Percentiles rank a stretch among this genome's conserved stretches.
These are phyloP conservation scores for Dendrolimus pini DNA, from an alignment of 2,888 invertebrate genomes.

Conservation along the genomic window DNA sequence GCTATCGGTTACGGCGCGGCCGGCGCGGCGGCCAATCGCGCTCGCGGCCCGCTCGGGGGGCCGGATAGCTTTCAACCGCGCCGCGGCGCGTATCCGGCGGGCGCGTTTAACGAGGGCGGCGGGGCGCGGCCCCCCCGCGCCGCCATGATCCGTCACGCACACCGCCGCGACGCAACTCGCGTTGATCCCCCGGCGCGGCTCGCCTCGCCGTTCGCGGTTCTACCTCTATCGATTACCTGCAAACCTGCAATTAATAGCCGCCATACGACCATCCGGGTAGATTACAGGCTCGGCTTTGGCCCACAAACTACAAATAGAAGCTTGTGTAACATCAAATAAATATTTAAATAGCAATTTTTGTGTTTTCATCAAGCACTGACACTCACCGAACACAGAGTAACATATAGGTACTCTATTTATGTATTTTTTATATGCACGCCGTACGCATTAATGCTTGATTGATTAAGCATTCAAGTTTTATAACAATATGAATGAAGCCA, in stretches of 20 bases:
- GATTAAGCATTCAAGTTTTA: no score
- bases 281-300: constrained; percentile 58
- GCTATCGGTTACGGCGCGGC: constrained; percentile 62
- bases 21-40: constrained; percentile 61
- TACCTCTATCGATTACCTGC: constrained; percentile 65
- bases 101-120: constrained; percentile 70
- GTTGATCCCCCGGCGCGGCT: constrained; percentile 16
- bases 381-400: no score
- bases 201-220: constrained; percentile 7
- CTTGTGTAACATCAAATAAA: constrained; percentile 22
- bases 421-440: no score
- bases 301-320: constrained; percentile 9
- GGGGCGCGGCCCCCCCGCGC: constrained; percentile 46
- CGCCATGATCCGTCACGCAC: constrained; percentile 22
- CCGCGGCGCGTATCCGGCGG: constrained; percentile 62
- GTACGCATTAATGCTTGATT: no score
- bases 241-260: constrained; percentile 73
- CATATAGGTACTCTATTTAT: no score
- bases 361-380: no score
- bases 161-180: constrained; percentile 21
- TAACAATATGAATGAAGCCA: no score
- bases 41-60: constrained; percentile 51
- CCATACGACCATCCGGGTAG: constrained; percentile 62
- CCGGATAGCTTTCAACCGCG: constrained; percentile 69
- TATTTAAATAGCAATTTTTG: constrained; percentile 4